Base-by-base conservation (phyloP, 2,113 vertebrate genomes). In the Melierax canorus region DNA sequence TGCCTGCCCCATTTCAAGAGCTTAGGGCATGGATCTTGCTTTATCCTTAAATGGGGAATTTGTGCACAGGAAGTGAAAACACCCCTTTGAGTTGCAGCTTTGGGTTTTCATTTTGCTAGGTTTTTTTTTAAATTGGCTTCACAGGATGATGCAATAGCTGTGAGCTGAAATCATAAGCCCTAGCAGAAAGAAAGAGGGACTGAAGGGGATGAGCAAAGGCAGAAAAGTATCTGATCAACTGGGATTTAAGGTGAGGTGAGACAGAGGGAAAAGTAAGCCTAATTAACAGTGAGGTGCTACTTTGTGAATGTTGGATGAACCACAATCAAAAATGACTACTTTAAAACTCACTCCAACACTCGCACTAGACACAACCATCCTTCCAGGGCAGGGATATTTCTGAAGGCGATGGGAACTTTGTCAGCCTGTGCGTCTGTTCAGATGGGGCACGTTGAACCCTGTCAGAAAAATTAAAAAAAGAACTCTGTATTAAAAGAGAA, bases 361-460 rank as follows among this genome's bases (percentile, higher is more conserved):
- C 4, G 0, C 9, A 24, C 19, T 32, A 32, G 50, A 26, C 21
- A 45, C n/a, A 79, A 8, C 50, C 26, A 17, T 60, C 51, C 66
- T 83, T 94, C 50, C 62, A 36, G 67, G 60, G 48, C 80, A 84
- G 32, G 45, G 32, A 34, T 80, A 38, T 62, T 56, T 73, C 76
- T 51, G 81, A 84, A 94, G 69, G 62, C 60, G 76, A 3, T 11
- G 26, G 32, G 14, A 79, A n/a, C 39, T 84, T 75, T 13, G 7
- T 75, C 56, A 53, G 80, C 16, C 55, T 53, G 16, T 32, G 63
- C 1, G 0, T 72, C 46, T 19, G 9, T 64, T 74, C 1, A 4
- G 53, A 85, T 0, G 2, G 30, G 51, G 27, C 11, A 24, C 0
- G 1, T 26, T 27, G 53, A 68, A 71, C 30, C 22, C 34, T 36